phyloP scores from a whole-genome alignment of 2,888 invertebrate genomes.

The Argyresthia albistria region DNA sequence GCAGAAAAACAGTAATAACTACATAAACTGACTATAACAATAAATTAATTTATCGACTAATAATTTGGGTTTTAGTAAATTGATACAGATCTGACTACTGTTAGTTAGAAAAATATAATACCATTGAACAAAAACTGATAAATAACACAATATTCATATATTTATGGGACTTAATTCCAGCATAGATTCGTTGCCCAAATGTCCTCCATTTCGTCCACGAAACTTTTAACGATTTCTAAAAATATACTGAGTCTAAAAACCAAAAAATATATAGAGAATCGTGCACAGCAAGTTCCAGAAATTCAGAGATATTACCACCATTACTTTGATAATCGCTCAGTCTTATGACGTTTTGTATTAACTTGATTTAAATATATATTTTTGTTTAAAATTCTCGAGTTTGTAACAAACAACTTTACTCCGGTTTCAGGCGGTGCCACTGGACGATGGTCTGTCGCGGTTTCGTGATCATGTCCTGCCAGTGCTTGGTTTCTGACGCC shows the following conservation, averaged over 20 bases:
- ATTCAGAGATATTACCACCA: neutral
- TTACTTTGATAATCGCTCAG: slow-evolving; percentile 54
- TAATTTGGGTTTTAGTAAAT: too few relatives aligned
- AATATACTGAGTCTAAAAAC: slow-evolving; percentile 16
- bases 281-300: slow-evolving; percentile 16
- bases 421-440: slow-evolving; percentile 97
- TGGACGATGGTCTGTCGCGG: slow-evolving; percentile 96
- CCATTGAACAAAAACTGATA: too few relatives aligned
- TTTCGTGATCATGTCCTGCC: slow-evolving; percentile 99
- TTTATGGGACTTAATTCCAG: too few relatives aligned
- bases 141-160: too few relatives aligned
- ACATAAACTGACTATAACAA: too few relatives aligned
- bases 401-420: slow-evolving; percentile 63
- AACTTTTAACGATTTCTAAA: slow-evolving; percentile 5
- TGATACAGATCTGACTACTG: too few relatives aligned
- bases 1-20: too few relatives aligned
- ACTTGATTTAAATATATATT: slow-evolving; percentile 17
- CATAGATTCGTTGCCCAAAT: too few relatives aligned
- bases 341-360: slow-evolving; percentile 62
- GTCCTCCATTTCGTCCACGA: too few relatives aligned
- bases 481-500: slow-evolving; percentile 96
- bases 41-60: too few relatives aligned
- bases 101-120: too few relatives aligned
- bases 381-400: neutral
- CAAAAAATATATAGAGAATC: slow-evolving; percentile 12